Conservation (phyloP, 2,113 vertebrate species). For the Nestor notabilis region DNA sequence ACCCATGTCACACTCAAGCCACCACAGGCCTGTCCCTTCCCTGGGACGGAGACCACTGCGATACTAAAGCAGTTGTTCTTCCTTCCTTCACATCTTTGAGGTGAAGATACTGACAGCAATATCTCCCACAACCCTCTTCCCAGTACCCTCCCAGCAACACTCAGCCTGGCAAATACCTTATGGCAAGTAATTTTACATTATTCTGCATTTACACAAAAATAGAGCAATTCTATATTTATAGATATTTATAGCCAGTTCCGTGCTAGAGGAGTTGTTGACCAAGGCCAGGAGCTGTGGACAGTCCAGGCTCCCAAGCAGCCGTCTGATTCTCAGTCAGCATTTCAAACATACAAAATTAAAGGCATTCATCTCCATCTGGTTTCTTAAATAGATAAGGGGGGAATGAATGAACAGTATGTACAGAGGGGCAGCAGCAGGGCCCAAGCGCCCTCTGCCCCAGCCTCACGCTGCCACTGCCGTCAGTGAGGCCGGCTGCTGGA, state of each 20-base stretch:
- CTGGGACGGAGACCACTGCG: accelerated
- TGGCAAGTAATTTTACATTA: constrained; percentile 69
- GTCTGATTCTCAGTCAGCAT: constrained; percentile 39
- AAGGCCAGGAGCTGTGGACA: constrained; percentile 42
- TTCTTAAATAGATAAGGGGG: constrained; percentile 71
- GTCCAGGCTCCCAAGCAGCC: constrained; percentile 17
- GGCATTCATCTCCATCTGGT: constrained; percentile 61
- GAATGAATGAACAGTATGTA: constrained; percentile 43
- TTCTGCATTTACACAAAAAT: constrained; percentile 80
- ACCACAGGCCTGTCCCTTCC: neutral
- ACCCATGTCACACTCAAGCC: neutral
- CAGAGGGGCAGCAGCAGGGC: constrained; percentile 2
- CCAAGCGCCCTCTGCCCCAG: neutral
- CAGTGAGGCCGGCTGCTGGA: constrained; percentile 95
- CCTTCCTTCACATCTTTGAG: neutral
- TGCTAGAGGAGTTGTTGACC: constrained; percentile 60
- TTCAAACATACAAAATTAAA: constrained; percentile 66
- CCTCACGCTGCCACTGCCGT: constrained; percentile 57
- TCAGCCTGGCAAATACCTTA: constrained; percentile 55
- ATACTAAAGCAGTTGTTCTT: neutral
- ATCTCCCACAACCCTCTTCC: neutral
- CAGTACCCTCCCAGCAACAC: constrained; percentile 15
- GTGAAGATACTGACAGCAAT: neutral
- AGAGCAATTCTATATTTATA: constrained; percentile 73
- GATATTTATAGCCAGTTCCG: constrained; percentile 74